phyloP scores from a whole-genome alignment of 1,140 invertebrate species.

The Schlechtendalia chinensis region DNA sequence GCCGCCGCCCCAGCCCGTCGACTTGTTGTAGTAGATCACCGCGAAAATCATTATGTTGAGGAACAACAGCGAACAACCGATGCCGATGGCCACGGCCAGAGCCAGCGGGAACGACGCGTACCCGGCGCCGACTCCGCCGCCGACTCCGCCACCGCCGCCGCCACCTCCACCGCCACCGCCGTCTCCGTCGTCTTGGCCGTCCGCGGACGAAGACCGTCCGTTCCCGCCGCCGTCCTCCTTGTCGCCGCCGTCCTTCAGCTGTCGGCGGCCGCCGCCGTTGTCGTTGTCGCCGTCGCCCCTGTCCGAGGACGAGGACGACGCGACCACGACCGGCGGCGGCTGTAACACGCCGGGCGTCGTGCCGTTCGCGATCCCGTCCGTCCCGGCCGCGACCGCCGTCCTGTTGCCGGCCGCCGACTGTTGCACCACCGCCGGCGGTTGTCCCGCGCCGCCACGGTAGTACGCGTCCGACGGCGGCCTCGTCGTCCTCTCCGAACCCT shows the following conservation, averaged over 20 bases:
- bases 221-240: neutral
- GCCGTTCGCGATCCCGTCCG: neutral
- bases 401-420: neutral
- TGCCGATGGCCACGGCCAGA: slow-evolving; percentile 88
- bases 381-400: neutral
- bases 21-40: slow-evolving; percentile 75
- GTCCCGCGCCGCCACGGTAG: neutral
- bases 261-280: slow-evolving; percentile 53
- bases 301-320: slow-evolving; percentile 53
- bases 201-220: slow-evolving; percentile 53
- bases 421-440: neutral
- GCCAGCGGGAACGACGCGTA: slow-evolving; percentile 65
- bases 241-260: slow-evolving; percentile 72
- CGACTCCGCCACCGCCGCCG: slow-evolving; percentile 64
- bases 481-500: neutral
- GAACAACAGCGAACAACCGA: slow-evolving; percentile 74
- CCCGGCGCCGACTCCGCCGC: neutral
- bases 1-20: slow-evolving; percentile 69
- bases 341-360: slow-evolving; percentile 58
- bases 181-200: slow-evolving; percentile 69
- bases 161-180: slow-evolving; percentile 75
- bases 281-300: slow-evolving; percentile 32
- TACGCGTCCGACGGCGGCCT: neutral
- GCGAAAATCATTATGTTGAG: slow-evolving; percentile 92
- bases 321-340: slow-evolving; percentile 58